A percentile compares a stretch with the other conserved stretches of the same genome.
phyloP scores from a whole-genome alignment of 2,888 invertebrate genomes.

The Empis livida region DNA sequence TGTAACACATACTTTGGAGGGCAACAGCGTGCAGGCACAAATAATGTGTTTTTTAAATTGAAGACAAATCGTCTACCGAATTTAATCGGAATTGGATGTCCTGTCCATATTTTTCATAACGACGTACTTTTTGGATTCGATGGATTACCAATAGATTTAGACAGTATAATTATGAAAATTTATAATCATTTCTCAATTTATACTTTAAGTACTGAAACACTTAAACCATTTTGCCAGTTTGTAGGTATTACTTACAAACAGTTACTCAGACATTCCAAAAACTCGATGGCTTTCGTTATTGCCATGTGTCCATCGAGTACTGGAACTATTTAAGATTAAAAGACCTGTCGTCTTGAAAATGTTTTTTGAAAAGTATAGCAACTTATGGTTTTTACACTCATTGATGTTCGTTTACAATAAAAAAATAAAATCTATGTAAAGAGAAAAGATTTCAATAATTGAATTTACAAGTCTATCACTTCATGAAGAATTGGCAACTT shows the following conservation, averaged over 20 bases:
- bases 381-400: neutral
- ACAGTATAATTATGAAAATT: neutral
- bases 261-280: neutral
- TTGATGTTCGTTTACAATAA: neutral
- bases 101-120: neutral
- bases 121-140: neutral
- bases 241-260: neutral
- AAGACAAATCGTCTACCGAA: neutral
- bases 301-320: neutral
- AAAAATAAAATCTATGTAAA: constrained; percentile 1
- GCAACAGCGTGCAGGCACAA: neutral
- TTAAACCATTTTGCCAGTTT: neutral
- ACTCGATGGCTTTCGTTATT: neutral
- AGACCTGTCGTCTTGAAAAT: neutral
- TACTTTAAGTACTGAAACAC: neutral
- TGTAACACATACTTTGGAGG: neutral
- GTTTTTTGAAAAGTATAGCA: neutral
- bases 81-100: neutral
- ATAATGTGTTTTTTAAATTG: neutral
- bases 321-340: neutral
- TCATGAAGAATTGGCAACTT: neutral
- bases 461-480: neutral
- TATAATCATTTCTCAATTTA: neutral
- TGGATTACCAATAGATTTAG: neutral
- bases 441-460: neutral